Evolutionary conservation across 1,140 invertebrate genomes (phyloP).

Genomic region (Zaprionus vittiger): DNA sequence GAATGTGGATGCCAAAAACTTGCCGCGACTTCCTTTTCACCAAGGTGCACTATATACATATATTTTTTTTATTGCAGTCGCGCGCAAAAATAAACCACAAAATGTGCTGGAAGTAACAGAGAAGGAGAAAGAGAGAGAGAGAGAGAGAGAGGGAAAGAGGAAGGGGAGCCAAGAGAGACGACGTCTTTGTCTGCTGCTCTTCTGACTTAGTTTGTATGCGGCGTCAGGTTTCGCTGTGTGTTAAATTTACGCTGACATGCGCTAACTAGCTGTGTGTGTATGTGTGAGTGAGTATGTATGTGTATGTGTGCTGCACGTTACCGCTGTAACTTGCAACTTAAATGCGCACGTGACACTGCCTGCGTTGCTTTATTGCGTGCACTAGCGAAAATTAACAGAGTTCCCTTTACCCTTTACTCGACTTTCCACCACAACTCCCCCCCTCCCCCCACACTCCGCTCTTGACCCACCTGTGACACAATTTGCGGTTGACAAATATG

Average conservation of each 20-base stretch:
- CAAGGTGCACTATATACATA: constrained; percentile 51
- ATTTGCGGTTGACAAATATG: constrained; percentile 23
- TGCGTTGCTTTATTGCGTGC: constrained; percentile 75
- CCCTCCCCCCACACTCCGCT: neutral
- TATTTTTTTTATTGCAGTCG: constrained; percentile 78
- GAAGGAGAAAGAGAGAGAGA: neutral
- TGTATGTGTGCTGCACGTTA: constrained; percentile 61
- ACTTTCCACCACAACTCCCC: neutral
- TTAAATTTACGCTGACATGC: constrained; percentile 79
- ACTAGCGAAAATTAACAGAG: constrained; percentile 72
- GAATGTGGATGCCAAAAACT: constrained; percentile 65
- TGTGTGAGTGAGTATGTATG: constrained; percentile 28
- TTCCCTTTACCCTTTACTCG: constrained; percentile 20
- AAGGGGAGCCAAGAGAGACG: neutral
- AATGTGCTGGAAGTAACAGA: constrained; percentile 18
- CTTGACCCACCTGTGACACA: constrained; percentile 24
- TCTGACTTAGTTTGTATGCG: constrained; percentile 62
- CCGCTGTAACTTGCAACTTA: constrained; percentile 78
- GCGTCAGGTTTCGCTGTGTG: constrained; percentile 75
- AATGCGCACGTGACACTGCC: constrained; percentile 76
- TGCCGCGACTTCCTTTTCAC: constrained; percentile 59
- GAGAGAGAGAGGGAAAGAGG: neutral
- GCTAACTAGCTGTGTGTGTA: constrained; percentile 69
- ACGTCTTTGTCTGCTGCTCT: constrained; percentile 12
- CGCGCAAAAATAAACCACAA: constrained; percentile 68